phyloP scores from a whole-genome alignment of 2,113 vertebrate species.

The Daboia siamensis region DNA sequence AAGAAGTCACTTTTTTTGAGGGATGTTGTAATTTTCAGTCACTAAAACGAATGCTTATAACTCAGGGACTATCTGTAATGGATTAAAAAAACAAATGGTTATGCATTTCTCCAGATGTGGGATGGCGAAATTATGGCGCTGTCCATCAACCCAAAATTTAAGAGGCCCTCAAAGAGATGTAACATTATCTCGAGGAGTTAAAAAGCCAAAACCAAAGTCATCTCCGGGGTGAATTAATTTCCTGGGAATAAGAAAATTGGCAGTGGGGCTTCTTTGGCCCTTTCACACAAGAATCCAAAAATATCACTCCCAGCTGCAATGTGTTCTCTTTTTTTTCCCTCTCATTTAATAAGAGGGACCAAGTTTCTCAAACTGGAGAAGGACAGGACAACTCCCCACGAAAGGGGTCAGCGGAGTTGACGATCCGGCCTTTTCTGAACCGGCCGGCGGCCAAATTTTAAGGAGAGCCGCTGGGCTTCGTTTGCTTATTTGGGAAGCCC shows the following conservation, averaged over 20 bases:
- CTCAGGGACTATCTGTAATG: too few relatives aligned
- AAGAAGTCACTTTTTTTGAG: too few relatives aligned
- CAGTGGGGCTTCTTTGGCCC: not conserved
- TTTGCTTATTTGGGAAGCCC: not conserved
- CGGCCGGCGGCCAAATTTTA: not conserved
- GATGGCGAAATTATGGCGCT: not conserved
- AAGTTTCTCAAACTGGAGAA: not conserved
- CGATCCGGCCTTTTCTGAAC: not conserved
- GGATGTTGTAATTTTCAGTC: too few relatives aligned
- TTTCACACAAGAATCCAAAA: slow-evolving; percentile 8
- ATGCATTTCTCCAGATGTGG: not conserved
- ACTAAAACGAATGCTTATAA: too few relatives aligned
- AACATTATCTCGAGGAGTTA: not conserved
- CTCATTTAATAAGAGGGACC: not conserved
- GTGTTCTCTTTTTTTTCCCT: not conserved
- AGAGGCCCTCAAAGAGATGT: not conserved
- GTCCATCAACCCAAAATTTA: not conserved
- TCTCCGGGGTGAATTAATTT: not conserved
- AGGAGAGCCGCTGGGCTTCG: not conserved
- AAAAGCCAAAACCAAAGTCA: not conserved
- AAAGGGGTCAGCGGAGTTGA: not conserved
- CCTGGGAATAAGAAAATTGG: not conserved
- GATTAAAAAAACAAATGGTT: not conserved
- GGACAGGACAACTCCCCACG: not conserved
- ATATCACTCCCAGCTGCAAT: not conserved